Evolutionary conservation across 2,888 invertebrate species (phyloP).

Genomic region (Torymus texanus): DNA sequence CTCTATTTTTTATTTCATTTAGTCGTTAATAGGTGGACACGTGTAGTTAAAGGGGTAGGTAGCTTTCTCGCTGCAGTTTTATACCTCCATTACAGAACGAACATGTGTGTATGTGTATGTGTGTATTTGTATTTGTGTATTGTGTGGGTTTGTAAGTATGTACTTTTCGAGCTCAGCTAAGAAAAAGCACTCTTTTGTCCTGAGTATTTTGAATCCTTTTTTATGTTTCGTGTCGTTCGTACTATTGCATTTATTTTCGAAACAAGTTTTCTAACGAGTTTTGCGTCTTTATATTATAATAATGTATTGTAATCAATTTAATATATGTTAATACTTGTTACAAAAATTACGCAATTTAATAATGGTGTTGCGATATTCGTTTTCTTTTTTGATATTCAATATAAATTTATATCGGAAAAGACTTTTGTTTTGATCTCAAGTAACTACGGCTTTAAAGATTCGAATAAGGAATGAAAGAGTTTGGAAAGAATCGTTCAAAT

Average conservation of each 20-base stretch:
- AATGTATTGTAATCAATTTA: too few relatives aligned
- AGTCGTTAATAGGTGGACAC: conserved; percentile 23
- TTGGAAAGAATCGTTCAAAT: too few relatives aligned
- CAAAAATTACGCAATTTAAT: not conserved
- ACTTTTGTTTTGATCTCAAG: too few relatives aligned
- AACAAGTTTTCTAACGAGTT: too few relatives aligned
- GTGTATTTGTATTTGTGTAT: not conserved
- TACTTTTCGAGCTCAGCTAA: conserved; percentile 6
- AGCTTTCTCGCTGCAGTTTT: not conserved
- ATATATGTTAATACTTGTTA: not conserved
- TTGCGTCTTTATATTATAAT: too few relatives aligned
- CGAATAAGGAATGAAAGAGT: too few relatives aligned
- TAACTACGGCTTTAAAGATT: too few relatives aligned
- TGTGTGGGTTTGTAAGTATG: not conserved
- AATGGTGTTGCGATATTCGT: not conserved
- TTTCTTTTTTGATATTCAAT: not conserved
- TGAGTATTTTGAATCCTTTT: not conserved
- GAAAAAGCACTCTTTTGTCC: conserved; percentile 2
- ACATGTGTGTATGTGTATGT: not conserved
- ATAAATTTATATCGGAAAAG: too few relatives aligned
- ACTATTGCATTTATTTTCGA: not conserved
- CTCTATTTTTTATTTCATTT: not conserved
- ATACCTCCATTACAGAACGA: conserved; percentile 31
- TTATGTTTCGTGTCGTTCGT: not conserved
- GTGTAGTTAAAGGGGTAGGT: not conserved